A percentile compares a stretch with the other conserved stretches of the same genome.
Evolutionary conservation across 2,888 invertebrate genomes (phyloP).

Genomic region (Trisateles emortualis): DNA sequence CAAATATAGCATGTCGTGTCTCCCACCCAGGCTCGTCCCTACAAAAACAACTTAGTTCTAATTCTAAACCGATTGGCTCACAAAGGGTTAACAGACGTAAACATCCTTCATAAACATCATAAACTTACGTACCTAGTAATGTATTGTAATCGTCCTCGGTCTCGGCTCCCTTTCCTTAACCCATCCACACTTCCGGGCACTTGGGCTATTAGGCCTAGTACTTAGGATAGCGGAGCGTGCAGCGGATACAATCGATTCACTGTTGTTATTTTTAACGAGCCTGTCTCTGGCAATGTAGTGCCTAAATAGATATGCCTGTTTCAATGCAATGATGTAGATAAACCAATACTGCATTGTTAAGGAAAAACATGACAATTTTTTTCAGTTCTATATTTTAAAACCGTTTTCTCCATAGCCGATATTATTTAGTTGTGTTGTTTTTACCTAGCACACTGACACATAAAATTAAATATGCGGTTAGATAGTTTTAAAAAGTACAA

Average conservation of each 20-base stretch:
- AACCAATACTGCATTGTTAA: too few species aligned
- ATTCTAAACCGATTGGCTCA: slow-evolving; percentile 22
- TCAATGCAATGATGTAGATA: too few species aligned
- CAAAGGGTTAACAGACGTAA: slow-evolving; percentile 34
- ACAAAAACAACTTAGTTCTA: background rate
- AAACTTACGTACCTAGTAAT: slow-evolving; percentile 33
- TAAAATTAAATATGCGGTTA: too few species aligned
- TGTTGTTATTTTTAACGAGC: background rate
- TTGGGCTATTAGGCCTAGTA: slow-evolving; percentile 13
- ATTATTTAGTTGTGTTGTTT: too few species aligned
- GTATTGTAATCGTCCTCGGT: slow-evolving; percentile 37
- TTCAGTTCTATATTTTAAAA: too few species aligned
- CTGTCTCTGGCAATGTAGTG: too few species aligned
- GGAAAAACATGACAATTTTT: too few species aligned
- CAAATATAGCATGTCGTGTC: background rate
- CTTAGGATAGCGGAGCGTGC: background rate
- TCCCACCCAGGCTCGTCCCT: background rate
- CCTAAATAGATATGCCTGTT: too few species aligned
- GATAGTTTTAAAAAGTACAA: too few species aligned
- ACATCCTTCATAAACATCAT: slow-evolving; percentile 32
- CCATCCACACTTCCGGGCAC: slow-evolving; percentile 33
- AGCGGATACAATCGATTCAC: background rate
- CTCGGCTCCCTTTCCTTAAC: slow-evolving; percentile 41
- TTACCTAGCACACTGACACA: too few species aligned
- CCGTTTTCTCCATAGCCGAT: too few species aligned